Evolutionary conservation across 1,140 invertebrate genomes (phyloP), one percentile per base, ranked within the genome.

Genomic region (Nomia melanderi): DNA sequence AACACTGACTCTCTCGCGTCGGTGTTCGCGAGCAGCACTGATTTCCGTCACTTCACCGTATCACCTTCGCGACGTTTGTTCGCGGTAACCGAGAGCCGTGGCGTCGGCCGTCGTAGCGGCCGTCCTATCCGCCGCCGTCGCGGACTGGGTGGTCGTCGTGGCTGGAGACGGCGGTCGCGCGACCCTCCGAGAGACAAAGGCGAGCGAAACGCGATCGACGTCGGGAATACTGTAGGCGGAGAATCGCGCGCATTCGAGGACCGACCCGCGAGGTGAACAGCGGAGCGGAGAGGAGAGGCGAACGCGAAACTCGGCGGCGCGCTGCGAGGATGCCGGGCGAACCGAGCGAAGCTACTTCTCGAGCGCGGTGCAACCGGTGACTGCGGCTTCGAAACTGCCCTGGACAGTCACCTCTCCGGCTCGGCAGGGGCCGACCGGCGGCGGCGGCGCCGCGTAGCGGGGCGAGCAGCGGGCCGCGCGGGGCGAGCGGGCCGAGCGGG

Each of bases 361-460:
- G 78, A 65, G 88, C 89, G 90, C 90, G 88, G 87, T 89, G 90
- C 89, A 91, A 90, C 87, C 88, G 90, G 78, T 89, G 91, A 92
- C 91, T 92, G 91, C 90, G 86, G 81, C 88, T 91, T 81, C 86
- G 84, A 79, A 89, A 91, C 91, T 92, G 91, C 86, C 86, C 87
- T 88, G 90, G 87, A 90, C 85, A 88, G 86, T 92, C 88, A 90
- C 90, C 88, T 91, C 65, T 75, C 0, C 47, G 63, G 59, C 47
- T 44, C 14, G 41, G 3, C 41, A 5, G 59, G 54, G 71, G n/a
- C 54, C 60, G 70, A 75, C 47, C 23, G 57, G 14, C 12, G 41
- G 63, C 74, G 77, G 77, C 70, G 78, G 69, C 77, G 80, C 74
- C 82, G 79, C 75, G 77, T 36, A 36, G 33, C 8, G 41, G 79